phyloP scores from a whole-genome alignment of 2,113 vertebrate species.

The Pygoscelis antarcticus region DNA sequence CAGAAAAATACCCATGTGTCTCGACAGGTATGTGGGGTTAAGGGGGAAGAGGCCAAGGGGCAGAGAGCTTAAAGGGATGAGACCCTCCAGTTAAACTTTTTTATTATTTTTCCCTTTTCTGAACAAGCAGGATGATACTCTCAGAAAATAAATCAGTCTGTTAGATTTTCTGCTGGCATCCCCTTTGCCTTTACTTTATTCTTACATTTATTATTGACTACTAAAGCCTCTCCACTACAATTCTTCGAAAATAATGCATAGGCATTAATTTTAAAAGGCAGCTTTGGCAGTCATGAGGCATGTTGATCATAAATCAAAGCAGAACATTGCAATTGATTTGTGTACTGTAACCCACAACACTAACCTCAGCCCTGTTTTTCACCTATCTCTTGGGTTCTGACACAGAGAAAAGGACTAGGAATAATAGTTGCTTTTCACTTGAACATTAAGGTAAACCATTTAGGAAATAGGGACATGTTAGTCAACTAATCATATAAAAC shows the following conservation, averaged over 20 bases:
- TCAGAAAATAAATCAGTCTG: neutral
- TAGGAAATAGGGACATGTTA: neutral
- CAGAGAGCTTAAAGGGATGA: neutral
- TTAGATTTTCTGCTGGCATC: neutral
- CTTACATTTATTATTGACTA: neutral
- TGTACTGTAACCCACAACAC: neutral
- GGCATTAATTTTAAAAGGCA: constrained; percentile 14
- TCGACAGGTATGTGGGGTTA: neutral
- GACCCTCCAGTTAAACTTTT: neutral
- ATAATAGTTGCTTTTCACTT: neutral
- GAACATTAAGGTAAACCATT: neutral
- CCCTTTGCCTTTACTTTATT: neutral
- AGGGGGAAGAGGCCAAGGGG: neutral
- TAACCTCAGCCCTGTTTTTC: neutral
- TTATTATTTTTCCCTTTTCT: neutral
- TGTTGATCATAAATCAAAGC: neutral
- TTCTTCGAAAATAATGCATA: neutral
- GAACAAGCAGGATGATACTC: neutral
- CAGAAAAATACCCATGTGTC: neutral
- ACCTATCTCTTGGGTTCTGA: neutral
- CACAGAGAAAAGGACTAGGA: neutral
- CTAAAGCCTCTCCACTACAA: neutral
- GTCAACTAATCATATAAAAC: neutral
- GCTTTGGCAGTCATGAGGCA: neutral
- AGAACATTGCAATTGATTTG: neutral